Evolutionary conservation across 2,888 invertebrate genomes (phyloP).

Genomic region (Cataglyphis rosenhaueri): DNA sequence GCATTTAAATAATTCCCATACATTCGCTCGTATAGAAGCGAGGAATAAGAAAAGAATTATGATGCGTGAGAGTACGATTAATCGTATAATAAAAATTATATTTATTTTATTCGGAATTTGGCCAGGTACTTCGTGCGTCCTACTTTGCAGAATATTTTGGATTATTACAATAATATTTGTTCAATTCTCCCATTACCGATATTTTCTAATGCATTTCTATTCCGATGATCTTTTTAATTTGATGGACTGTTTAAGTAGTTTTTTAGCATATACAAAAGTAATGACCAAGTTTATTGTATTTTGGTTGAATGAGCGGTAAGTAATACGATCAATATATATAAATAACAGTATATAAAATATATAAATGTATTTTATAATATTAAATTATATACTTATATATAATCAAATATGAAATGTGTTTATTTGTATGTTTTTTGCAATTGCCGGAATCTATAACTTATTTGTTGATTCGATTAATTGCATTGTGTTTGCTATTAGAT

Average conservation of each 20-base stretch:
- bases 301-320: constrained; percentile 57
- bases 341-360: neutral
- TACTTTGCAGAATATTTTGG: constrained; percentile 55
- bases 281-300: constrained; percentile 34
- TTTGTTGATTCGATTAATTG: neutral
- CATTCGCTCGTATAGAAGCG: neutral
- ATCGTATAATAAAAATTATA: constrained; percentile 28
- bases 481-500: neutral
- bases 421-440: neutral
- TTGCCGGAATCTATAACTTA: neutral
- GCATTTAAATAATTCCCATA: neutral
- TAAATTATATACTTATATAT: no score
- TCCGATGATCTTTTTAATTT: constrained; percentile 17
- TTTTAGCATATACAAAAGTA: constrained; percentile 40
- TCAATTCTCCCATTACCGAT: constrained; percentile 52
- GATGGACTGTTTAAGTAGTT: constrained; percentile 44
- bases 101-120: constrained; percentile 55
- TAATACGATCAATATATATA: neutral
- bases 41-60: neutral
- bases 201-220: constrained; percentile 23
- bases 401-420: neutral
- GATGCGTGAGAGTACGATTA: constrained; percentile 47
- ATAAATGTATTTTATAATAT: no score
- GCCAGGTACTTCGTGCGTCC: constrained; percentile 45
- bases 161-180: neutral